Conservation (phyloP, 2,888 invertebrate genomes). For the Bhutanitis thaidina region DNA sequence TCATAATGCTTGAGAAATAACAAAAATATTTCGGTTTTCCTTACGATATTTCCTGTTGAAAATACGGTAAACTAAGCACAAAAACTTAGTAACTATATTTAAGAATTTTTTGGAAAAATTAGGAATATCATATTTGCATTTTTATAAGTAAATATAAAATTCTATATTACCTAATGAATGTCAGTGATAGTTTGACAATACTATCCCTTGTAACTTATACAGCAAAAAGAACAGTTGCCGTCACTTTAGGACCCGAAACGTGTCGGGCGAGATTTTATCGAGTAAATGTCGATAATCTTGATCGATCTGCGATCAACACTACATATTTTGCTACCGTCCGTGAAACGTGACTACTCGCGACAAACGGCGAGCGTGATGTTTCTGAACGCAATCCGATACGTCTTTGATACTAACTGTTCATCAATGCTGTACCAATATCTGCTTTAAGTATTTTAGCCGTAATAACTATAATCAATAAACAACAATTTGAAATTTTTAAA, state of each 20-base stretch:
- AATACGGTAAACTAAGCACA: too few species aligned
- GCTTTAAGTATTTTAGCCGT: conserved; percentile 26
- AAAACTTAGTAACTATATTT: too few species aligned
- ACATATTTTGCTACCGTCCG: conserved; percentile 58
- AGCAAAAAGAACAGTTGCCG: too few species aligned
- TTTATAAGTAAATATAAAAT: not conserved
- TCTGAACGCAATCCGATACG: conserved; percentile 59
- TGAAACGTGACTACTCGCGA: conserved; percentile 68
- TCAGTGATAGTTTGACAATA: too few species aligned
- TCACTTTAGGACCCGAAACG: too few species aligned
- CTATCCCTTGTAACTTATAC: too few species aligned
- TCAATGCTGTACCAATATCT: conserved; percentile 31
- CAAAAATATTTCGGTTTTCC: too few species aligned
- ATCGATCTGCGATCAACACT: conserved; percentile 33
- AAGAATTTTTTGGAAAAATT: too few species aligned
- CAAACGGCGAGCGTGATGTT: conserved; percentile 71
- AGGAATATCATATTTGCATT: too few species aligned
- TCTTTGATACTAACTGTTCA: conserved; percentile 44
- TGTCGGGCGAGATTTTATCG: conserved; percentile 32
- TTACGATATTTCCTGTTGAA: too few species aligned
- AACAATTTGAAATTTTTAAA: not conserved
- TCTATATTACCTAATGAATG: not conserved
- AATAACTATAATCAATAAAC: conserved; percentile 20
- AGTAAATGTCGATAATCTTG: conserved; percentile 23
- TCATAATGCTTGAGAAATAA: too few species aligned